These are phyloP conservation scores for Brachypteracias leptosomus DNA, from an alignment of 2,113 vertebrate genomes.

Conservation along the genomic window DNA sequence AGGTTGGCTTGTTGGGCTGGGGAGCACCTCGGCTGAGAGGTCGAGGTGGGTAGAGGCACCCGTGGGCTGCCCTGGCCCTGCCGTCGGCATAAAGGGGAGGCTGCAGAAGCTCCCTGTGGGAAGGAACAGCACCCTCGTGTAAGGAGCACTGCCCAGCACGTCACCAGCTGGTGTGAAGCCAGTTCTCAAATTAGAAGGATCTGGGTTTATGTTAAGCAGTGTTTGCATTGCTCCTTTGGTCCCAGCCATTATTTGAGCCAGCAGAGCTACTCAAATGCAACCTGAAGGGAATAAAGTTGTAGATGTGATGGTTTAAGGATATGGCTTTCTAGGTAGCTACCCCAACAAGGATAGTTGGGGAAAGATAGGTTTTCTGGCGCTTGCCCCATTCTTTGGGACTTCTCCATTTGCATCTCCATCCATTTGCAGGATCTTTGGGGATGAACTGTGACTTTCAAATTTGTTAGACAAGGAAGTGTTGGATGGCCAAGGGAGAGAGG, in stretches of 20 bases:
- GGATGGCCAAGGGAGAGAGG: not conserved
- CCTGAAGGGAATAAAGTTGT: not conserved
- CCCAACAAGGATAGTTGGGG: not conserved
- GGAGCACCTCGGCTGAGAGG: not conserved
- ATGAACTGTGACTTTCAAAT: not conserved
- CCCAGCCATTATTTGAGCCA: not conserved
- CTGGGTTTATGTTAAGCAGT: not conserved
- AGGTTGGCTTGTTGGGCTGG: not conserved
- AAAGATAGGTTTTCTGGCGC: not conserved
- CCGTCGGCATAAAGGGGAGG: not conserved
- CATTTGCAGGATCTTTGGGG: not conserved
- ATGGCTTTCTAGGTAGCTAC: not conserved
- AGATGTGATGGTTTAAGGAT: not conserved
- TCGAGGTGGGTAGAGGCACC: rapidly evolving
- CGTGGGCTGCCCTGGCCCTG: not conserved
- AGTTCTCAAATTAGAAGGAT: rapidly evolving
- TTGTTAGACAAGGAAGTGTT: not conserved
- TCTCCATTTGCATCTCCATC: too few relatives aligned
- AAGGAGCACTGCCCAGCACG: rapidly evolving
- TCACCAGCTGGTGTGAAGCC: not conserved
- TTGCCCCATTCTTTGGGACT: not conserved
- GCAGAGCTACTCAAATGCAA: not conserved
- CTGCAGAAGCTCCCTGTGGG: not conserved
- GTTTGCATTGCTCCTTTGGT: not conserved
- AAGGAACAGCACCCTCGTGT: rapidly evolving